Conservation (phyloP, 2,113 vertebrate species). For the Platanista minor region DNA sequence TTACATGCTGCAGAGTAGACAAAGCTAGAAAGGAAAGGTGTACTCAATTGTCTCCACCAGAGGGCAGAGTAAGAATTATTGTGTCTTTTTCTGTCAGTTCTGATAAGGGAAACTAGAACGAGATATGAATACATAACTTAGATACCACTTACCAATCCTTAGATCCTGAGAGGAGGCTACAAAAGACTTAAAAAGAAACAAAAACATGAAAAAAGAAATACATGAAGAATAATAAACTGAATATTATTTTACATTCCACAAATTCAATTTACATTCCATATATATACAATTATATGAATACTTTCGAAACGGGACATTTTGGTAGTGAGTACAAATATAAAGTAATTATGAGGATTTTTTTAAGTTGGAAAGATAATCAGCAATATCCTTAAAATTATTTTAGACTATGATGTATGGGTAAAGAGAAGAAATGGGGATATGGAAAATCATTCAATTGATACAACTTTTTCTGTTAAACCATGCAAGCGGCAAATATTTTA, state of each 20-base stretch:
- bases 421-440: not conserved
- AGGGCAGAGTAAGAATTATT: constrained; percentile 32
- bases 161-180: not conserved
- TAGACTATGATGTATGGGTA: not conserved
- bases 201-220: not conserved
- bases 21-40: not conserved
- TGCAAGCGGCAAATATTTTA: not conserved
- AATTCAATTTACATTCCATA: not conserved
- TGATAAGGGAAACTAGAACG: not conserved
- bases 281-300: not conserved
- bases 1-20: not conserved
- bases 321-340: not conserved
- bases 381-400: not conserved
- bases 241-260: not conserved
- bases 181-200: not conserved
- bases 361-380: not conserved
- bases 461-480: not conserved
- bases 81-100: not conserved
- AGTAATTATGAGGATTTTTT: not conserved
- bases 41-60: constrained; percentile 26
- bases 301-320: not conserved
- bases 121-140: not conserved
- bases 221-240: not conserved
- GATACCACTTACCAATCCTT: not conserved
- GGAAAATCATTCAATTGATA: not conserved